phyloP scores from a whole-genome alignment of 2,797 vertebrate species.

The Darevskia mixta region DNA sequence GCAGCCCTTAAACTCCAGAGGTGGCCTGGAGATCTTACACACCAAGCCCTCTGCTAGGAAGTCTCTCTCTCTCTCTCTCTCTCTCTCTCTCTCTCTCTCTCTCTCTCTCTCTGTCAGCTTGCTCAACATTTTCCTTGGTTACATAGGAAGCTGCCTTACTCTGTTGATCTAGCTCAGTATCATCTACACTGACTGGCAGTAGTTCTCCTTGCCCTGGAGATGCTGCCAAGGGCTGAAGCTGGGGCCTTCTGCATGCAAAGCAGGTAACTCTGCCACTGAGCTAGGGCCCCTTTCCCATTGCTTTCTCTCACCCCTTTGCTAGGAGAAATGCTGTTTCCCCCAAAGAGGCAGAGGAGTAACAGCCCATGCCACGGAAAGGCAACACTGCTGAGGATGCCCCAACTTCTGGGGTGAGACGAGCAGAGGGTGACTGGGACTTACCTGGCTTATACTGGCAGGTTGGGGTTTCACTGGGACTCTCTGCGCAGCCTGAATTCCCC shows the following conservation, averaged over 20 bases:
- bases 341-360: not conserved
- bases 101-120: not conserved
- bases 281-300: not conserved
- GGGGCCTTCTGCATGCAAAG: not conserved
- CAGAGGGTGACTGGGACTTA: slow-evolving; percentile 59
- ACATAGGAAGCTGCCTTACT: no score
- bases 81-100: no score
- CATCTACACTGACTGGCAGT: no score
- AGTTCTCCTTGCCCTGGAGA: no score
- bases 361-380: not conserved
- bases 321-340: not conserved
- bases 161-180: no score
- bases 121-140: no score
- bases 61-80: no score
- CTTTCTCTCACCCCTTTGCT: not conserved
- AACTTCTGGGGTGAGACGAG: not conserved
- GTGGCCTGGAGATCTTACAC: not conserved
- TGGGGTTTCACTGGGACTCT: slow-evolving; percentile 79
- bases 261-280: not conserved
- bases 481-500: slow-evolving; percentile 77
- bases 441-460: slow-evolving; percentile 85
- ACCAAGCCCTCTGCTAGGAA: not conserved
- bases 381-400: not conserved
- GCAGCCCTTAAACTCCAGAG: not conserved
- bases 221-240: no score